Evolutionary conservation across 2,113 vertebrate genomes (phyloP).

Genomic region (Salminus brasiliensis): DNA sequence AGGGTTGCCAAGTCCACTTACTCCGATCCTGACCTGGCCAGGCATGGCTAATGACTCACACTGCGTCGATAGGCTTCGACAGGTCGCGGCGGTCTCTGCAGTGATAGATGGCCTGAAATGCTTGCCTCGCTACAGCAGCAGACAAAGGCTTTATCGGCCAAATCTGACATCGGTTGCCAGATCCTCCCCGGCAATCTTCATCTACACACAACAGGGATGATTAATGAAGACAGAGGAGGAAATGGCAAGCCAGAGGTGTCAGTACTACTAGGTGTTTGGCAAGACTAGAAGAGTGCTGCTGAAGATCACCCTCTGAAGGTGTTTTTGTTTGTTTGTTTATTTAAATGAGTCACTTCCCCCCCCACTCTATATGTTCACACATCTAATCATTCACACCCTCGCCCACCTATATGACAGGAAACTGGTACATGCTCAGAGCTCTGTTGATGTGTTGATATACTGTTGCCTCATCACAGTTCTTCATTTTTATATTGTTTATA

Average conservation of each 20-base stretch:
- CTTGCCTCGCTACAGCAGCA: conserved; percentile 4
- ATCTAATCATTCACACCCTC: background rate
- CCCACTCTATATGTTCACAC: background rate
- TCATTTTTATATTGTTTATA: background rate
- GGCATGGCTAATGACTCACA: conserved; percentile 3
- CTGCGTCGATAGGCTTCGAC: background rate
- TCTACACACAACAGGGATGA: background rate
- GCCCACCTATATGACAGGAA: background rate
- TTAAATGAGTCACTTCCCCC: background rate
- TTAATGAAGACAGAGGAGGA: conserved; percentile 3
- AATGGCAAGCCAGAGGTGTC: background rate
- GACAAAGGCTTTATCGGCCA: conserved; percentile 1
- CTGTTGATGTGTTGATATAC: background rate
- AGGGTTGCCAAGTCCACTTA: background rate
- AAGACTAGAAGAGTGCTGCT: background rate
- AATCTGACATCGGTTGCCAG: conserved; percentile 1
- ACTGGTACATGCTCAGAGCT: background rate
- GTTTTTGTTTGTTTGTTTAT: background rate
- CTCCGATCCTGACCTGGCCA: background rate
- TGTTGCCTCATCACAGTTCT: background rate
- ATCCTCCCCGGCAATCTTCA: background rate
- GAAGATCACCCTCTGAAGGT: background rate
- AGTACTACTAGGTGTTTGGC: background rate
- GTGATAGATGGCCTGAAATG: conserved; percentile 16
- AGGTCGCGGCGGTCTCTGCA: background rate